A percentile compares a stretch with the other conserved stretches of the same genome.
phyloP scores from a whole-genome alignment of 2,888 invertebrate genomes.

The Pedicia rivosa region DNA sequence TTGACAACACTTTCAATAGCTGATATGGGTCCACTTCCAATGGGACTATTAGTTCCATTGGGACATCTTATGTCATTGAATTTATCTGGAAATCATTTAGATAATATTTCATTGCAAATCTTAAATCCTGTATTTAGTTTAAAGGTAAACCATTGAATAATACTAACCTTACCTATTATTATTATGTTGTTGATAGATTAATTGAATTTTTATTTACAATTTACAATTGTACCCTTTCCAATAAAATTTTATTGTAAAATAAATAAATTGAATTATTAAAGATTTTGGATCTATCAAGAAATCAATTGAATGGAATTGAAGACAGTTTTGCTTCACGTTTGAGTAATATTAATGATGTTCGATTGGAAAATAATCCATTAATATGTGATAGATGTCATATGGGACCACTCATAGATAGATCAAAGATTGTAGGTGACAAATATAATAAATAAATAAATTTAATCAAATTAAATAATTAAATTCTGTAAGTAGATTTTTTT shows the following conservation, averaged over 20 bases:
- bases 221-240: no score
- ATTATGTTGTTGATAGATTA: conserved; percentile 5
- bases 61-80: conserved; percentile 45
- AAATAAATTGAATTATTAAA: no score
- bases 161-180: background rate
- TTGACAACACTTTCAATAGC: conserved; percentile 28
- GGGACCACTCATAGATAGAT: conserved; percentile 30
- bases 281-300: conserved; percentile 56
- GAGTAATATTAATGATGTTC: conserved; percentile 28
- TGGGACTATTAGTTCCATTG: conserved; percentile 28
- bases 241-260: conserved; percentile 13
- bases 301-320: conserved; percentile 43
- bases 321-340: conserved; percentile 26
- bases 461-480: background rate
- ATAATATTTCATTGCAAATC: conserved; percentile 28
- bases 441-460: background rate
- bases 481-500: conserved; percentile 4
- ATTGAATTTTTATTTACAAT: no score
- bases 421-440: conserved; percentile 29
- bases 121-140: conserved; percentile 28
- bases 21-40: conserved; percentile 29
- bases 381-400: conserved; percentile 32
- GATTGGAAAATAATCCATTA: conserved; percentile 30
- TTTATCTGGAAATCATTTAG: conserved; percentile 55
- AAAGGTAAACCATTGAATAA: conserved; percentile 30